Percentiles rank a stretch among this genome's conserved stretches.
phyloP scores from a whole-genome alignment of 2,797 vertebrate species.

The Sebastes taczanowskii region DNA sequence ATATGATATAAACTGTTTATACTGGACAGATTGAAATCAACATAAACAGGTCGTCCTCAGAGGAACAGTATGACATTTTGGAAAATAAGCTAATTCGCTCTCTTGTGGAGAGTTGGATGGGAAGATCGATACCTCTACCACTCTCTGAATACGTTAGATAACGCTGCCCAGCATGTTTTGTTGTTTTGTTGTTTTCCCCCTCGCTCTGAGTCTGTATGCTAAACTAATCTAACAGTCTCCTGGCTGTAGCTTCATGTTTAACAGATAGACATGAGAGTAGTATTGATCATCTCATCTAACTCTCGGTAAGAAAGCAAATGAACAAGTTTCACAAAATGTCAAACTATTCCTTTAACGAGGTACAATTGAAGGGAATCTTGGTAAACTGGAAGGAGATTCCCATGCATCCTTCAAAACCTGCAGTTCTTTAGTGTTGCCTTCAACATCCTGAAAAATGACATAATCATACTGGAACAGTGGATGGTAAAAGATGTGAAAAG shows the following conservation, averaged over 20 bases:
- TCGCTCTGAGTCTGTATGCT: neutral
- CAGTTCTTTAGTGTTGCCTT: neutral
- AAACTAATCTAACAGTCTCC: neutral
- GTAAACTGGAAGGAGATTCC: neutral
- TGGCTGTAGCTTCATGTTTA: neutral
- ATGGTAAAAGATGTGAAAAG: neutral
- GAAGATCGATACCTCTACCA: neutral
- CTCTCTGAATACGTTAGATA: too few relatives aligned
- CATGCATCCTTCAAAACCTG: neutral
- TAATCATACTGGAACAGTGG: neutral
- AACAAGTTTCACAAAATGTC: neutral
- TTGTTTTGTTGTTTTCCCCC: too few relatives aligned
- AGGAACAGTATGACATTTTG: neutral
- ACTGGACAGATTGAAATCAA: neutral
- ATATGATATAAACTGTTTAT: neutral
- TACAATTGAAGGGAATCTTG: neutral
- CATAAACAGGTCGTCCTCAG: neutral
- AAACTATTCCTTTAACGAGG: neutral
- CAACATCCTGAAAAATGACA: neutral
- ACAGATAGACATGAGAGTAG: neutral
- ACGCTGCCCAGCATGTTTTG: too few relatives aligned
- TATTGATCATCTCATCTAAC: rapidly evolving
- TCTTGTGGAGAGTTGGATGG: neutral
- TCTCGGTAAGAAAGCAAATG: neutral
- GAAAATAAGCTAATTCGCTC: neutral